Evolutionary conservation across 2,113 vertebrate species (phyloP).

Genomic region (Siphamia tubifer): DNA sequence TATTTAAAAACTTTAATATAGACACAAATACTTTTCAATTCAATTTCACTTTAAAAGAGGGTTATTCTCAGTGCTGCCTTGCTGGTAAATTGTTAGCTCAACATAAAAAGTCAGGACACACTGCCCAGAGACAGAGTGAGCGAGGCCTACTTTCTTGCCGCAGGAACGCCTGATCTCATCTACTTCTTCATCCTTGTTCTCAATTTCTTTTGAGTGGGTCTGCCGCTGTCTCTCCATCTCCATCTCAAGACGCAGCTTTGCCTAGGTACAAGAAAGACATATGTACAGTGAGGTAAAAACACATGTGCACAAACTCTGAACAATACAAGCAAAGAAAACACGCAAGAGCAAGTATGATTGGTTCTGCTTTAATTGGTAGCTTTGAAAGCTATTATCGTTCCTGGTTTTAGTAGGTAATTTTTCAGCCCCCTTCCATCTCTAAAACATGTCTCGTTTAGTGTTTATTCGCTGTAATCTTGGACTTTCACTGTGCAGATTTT

Average conservation of each 20-base stretch:
- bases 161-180: slow-evolving; percentile 95
- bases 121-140: no score
- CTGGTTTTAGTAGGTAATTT: no score
- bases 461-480: no score
- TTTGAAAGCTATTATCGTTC: no score
- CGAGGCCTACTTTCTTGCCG: slow-evolving; percentile 90
- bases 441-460: no score
- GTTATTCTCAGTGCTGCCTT: background rate
- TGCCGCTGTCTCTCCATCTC: slow-evolving; percentile 95
- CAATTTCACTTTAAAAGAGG: background rate
- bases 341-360: background rate
- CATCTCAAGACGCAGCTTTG: slow-evolving; percentile 98
- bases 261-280: slow-evolving; percentile 69
- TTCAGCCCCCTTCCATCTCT: no score
- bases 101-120: no score
- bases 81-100: background rate
- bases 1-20: no score
- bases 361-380: no score
- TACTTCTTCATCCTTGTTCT: slow-evolving; percentile 94
- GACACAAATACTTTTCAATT: background rate
- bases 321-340: background rate
- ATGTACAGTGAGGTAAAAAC: background rate
- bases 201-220: slow-evolving; percentile 93
- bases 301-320: background rate
- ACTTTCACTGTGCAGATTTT: no score